Percentiles rank a stretch among this genome's conserved stretches.
Evolutionary conservation across 2,113 vertebrate genomes (phyloP).

Genomic region (Silurus glanis): DNA sequence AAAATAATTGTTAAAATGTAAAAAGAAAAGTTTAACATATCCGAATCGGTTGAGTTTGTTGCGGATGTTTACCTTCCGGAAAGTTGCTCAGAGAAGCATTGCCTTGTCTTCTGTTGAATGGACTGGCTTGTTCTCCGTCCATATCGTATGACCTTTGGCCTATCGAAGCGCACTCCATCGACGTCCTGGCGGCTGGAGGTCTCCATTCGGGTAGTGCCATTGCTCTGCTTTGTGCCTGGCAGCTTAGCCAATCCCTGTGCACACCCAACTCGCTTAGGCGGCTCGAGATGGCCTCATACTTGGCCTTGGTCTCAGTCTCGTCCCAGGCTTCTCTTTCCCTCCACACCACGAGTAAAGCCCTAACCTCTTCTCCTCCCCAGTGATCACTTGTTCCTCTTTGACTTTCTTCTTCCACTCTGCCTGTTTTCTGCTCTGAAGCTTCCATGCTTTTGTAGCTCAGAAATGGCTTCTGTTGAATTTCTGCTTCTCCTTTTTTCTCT

Average conservation of each 20-base stretch:
- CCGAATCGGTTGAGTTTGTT: neutral
- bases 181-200: slow-evolving; percentile 65
- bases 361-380: slow-evolving; percentile 79
- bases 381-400: slow-evolving; percentile 47
- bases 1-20: neutral
- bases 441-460: slow-evolving; percentile 61
- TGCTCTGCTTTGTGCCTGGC: slow-evolving; percentile 84
- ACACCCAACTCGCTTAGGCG: slow-evolving; percentile 84
- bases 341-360: slow-evolving; percentile 85
- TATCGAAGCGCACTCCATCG: slow-evolving; percentile 66
- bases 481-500: slow-evolving; percentile 67
- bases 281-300: slow-evolving; percentile 86
- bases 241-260: slow-evolving; percentile 85
- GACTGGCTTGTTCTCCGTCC: slow-evolving; percentile 59
- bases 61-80: slow-evolving; percentile 71
- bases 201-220: slow-evolving; percentile 84
- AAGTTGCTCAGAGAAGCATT: slow-evolving; percentile 58
- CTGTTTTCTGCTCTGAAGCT: slow-evolving; percentile 49
- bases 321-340: slow-evolving; percentile 82
- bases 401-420: slow-evolving; percentile 27
- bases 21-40: neutral
- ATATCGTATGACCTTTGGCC: slow-evolving; percentile 64
- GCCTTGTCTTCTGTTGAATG: slow-evolving; percentile 56
- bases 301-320: slow-evolving; percentile 81
- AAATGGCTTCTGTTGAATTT: slow-evolving; percentile 64